Percentiles rank a stretch among this genome's conserved stretches.
Conservation (phyloP, 2,888 invertebrate genomes). For the Pollenia griseotomentosa region DNA sequence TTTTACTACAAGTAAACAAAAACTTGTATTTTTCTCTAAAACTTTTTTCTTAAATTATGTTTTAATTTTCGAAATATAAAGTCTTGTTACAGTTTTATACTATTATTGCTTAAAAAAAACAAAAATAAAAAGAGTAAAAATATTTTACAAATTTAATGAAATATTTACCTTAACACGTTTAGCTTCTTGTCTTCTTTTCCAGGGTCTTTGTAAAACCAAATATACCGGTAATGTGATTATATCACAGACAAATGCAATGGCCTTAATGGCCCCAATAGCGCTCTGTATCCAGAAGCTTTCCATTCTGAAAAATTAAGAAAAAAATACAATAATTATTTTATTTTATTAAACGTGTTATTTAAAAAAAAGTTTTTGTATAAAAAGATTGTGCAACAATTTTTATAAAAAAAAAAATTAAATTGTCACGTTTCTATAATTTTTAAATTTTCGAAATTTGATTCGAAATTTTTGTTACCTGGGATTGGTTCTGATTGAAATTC, state of each 20-base stretch:
- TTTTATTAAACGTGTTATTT: background rate
- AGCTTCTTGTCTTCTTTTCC: constrained; percentile 91
- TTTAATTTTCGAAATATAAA: too few species aligned
- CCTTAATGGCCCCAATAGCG: constrained; percentile 91
- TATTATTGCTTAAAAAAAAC: background rate
- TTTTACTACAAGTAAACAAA: too few species aligned
- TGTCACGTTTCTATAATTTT: too few species aligned
- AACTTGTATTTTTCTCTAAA: too few species aligned
- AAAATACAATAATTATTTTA: background rate
- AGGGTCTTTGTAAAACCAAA: constrained; percentile 93
- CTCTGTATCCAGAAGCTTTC: constrained; percentile 89
- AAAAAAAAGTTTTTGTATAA: background rate
- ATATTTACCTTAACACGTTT: constrained; percentile 90
- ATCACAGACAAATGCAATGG: constrained; percentile 94
- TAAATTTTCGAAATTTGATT: too few species aligned
- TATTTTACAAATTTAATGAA: background rate
- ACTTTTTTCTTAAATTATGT: too few species aligned
- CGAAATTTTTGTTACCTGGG: too few species aligned
- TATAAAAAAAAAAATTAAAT: too few species aligned
- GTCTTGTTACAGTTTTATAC: too few species aligned
- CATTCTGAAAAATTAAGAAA: constrained; percentile 84
- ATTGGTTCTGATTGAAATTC: too few species aligned
- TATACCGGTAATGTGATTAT: constrained; percentile 96
- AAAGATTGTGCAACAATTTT: too few species aligned
- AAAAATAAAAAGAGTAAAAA: background rate